phyloP scores from a whole-genome alignment of 1,140 invertebrate species.

The Bombus sylvicola region DNA sequence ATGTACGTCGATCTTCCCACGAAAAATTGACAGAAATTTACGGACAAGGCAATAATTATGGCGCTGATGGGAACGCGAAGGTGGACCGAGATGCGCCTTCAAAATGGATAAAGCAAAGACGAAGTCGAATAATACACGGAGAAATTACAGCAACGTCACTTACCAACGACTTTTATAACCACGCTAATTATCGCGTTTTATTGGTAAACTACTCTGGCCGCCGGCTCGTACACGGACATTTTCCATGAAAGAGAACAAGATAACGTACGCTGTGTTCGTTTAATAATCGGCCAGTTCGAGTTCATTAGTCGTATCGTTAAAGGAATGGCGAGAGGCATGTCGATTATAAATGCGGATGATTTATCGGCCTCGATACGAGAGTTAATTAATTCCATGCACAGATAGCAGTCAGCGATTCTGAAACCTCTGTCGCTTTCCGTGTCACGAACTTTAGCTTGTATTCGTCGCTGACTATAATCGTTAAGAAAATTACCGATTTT shows the following conservation, averaged over 20 bases:
- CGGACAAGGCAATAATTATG: not conserved
- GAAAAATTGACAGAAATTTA: not conserved
- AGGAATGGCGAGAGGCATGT: no score
- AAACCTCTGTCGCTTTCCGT: not conserved
- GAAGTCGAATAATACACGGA: slow-evolving; percentile 12
- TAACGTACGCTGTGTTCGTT: slow-evolving; percentile 5
- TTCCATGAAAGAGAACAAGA: not conserved
- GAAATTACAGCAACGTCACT: slow-evolving; percentile 44
- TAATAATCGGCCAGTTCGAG: slow-evolving; percentile 23
- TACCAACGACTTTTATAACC: slow-evolving; percentile 39
- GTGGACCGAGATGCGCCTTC: not conserved
- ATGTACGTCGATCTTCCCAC: not conserved
- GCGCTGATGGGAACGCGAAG: not conserved
- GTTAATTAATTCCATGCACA: slow-evolving; percentile 48
- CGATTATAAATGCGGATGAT: not conserved
- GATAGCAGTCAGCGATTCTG: not conserved
- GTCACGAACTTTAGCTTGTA: not conserved
- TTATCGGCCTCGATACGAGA: slow-evolving; percentile 23
- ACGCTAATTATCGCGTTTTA: slow-evolving; percentile 47
- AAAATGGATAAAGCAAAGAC: not conserved
- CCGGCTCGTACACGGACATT: slow-evolving; percentile 12
- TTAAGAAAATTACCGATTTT: not conserved
- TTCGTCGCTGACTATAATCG: not conserved
- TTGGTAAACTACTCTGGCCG: slow-evolving; percentile 43
- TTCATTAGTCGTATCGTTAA: slow-evolving; percentile 31